Evolutionary conservation across 2,113 vertebrate genomes (phyloP), one percentile per base, ranked within the genome.

Genomic region (Gobiocypris rarus): DNA sequence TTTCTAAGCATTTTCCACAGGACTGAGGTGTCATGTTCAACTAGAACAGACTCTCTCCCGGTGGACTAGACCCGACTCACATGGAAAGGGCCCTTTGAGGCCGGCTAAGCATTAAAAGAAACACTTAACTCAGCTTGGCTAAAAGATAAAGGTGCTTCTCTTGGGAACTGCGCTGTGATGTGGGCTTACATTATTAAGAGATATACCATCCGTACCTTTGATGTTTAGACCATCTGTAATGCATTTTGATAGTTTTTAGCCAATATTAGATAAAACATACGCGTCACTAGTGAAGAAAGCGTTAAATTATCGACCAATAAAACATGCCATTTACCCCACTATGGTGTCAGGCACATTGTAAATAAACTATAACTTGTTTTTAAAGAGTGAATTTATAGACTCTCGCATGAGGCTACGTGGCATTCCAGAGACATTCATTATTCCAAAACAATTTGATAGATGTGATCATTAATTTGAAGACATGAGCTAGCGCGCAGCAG

Each of bases 401-500:
- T 91, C 86, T 90, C 81, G 83, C 74, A 86, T 83, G 83, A 83
- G 82, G 89, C 91, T 91, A 90, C 90, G 90, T 89, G 90, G 87
- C 89, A 88, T 85, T 83, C 78, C 82, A 38, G 63, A 73, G 88
- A 86, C 91, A 93, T 93, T 92, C 92, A 93, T 94, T 93, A 93
- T 92, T 93, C 83, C 89, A 89, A 88, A 93, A 93, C 92, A 92
- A 93, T 94, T 92, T 94, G 90, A 93, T 92, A 91, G 87, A 91
- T 92, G 86, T 90, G 90, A 94, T 93, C 92, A 93, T 93, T 93
- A 93, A 94, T 94, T 93, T 90, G 87, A 88, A 90, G 89, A 90
- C 91, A 92, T 83, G 22, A 87, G 88, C 89, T 85, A 63, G 85
- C 87, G 89, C 87, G 87, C 87, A 90, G 88, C 89, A 88, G 84